Percentiles rank a stretch among this genome's conserved stretches.
These are phyloP conservation scores for Dasysyrphus tricinctus DNA, from an alignment of 2,888 invertebrate species.

Conservation along the genomic window DNA sequence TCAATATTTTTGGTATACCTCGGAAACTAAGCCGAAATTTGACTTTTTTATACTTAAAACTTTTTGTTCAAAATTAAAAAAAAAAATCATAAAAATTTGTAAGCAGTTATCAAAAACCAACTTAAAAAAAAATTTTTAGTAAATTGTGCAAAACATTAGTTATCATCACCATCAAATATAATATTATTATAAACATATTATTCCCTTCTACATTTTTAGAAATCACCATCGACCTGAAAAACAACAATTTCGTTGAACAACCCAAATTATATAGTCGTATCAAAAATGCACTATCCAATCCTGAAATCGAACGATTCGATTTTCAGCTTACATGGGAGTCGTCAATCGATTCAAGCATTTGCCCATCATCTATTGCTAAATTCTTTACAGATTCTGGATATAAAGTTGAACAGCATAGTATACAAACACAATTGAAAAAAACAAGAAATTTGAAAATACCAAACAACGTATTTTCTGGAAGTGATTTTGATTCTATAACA, in stretches of 20 bases:
- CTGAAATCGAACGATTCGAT: constrained; percentile 46
- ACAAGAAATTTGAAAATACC: constrained; percentile 83
- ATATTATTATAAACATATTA: not conserved
- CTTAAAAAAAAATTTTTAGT: no score
- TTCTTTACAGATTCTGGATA: constrained; percentile 84
- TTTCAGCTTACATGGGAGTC: constrained; percentile 84
- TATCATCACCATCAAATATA: no score
- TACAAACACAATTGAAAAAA: constrained; percentile 80
- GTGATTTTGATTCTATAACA: constrained; percentile 77
- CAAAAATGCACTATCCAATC: constrained; percentile 39
- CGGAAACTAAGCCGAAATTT: no score
- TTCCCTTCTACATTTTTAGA: constrained; percentile 26
- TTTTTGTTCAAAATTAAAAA: no score
- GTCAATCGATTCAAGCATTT: constrained; percentile 83
- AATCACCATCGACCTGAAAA: constrained; percentile 54
- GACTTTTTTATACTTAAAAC: no score
- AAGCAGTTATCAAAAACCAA: no score
- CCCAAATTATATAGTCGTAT: constrained; percentile 49
- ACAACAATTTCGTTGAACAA: constrained; percentile 11
- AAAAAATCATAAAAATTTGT: no score
- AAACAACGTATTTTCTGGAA: constrained; percentile 73
- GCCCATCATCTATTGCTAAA: constrained; percentile 86
- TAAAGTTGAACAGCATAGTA: constrained; percentile 83
- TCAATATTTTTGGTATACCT: no score
- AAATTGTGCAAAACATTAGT: no score